Conservation (phyloP, 2,888 invertebrate genomes). For the Pristionchus mayeri region DNA sequence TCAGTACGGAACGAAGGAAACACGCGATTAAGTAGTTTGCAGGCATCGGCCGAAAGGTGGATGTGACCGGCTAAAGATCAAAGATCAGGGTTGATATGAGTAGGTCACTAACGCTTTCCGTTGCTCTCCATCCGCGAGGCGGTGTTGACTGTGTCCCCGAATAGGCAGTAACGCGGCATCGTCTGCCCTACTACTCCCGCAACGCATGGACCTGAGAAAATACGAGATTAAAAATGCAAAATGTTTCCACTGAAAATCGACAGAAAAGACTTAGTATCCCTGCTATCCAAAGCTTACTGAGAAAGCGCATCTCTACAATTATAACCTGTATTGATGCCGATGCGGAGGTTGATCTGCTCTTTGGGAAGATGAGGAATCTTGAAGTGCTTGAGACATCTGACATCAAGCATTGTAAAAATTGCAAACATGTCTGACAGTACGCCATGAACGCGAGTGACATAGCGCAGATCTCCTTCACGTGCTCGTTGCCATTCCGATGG, state of each 20-base stretch:
- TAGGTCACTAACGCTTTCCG: conserved; percentile 56
- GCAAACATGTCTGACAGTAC: background rate
- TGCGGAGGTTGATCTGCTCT: conserved; percentile 66
- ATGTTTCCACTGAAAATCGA: no score
- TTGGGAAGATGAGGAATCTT: conserved; percentile 71
- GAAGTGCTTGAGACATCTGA: conserved; percentile 58
- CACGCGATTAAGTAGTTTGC: conserved; percentile 54
- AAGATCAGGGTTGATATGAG: background rate
- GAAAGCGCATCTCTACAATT: no score
- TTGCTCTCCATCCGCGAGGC: conserved; percentile 69
- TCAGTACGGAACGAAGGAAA: conserved; percentile 61
- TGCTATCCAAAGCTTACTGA: no score
- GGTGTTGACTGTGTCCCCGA: conserved; percentile 69
- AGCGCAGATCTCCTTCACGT: conserved; percentile 51
- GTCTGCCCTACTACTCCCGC: conserved; percentile 68
- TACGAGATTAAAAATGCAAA: no score
- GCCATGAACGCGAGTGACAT: conserved; percentile 34
- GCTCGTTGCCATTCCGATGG: conserved; percentile 70
- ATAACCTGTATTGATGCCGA: conserved; percentile 64
- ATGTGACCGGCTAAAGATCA: conserved; percentile 60
- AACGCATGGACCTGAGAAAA: conserved; percentile 62
- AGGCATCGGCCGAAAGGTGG: conserved; percentile 62
- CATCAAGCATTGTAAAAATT: background rate
- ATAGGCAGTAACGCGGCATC: conserved; percentile 70
- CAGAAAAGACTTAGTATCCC: no score